Evolutionary conservation across 2,888 invertebrate species (phyloP), one percentile per base, ranked within the genome.

Genomic region (Tiliacea aurago): DNA sequence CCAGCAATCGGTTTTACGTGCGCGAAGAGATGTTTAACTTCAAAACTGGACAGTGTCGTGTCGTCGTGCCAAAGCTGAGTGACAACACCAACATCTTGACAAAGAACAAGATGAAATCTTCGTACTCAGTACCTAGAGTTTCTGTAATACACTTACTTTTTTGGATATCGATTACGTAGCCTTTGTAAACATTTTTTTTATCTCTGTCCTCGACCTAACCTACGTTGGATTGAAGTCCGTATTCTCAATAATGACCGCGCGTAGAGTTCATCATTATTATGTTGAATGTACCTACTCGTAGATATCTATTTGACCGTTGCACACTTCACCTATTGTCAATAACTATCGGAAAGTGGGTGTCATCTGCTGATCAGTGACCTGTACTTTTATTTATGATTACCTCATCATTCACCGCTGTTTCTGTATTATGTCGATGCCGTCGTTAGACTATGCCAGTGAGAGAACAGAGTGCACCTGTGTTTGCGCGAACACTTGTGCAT

Each of bases 151-250:
- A 33, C 11, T 20, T 28, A 41, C 33, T 2, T 45, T 56, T 63
- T 47, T 49, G 43, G 18, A 3, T 55, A 43, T 41, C n/a, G 1
- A 15, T 53, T 43, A 58, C 49, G 15, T 49, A 58, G 20, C 43
- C 51, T 75, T 62, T 56, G 51, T 80, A 81, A 73, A 83, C 59
- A 79, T 55, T 47, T 43, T 64, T 69, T 37, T 89, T 89, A 90
- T 90, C 88, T 80, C 47, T 87, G 88, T 68, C 89, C 89, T 85
- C 84, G 70, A 83, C 79, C 64, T 90, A 87, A 90, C 89, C 90
- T 87, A 83, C 69, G 28, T 58, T 61, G 56, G 11, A 56, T 43
- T 51, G 6, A 55, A 71, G 66, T 63, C 18, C 45, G 53, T 49
- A 58, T 67, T 69, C 41, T 49, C 15, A 33, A 18, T 47, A 64